These are phyloP conservation scores for Esox masquinongy DNA, from an alignment of 2,797 vertebrate genomes.

Conservation along the genomic window DNA sequence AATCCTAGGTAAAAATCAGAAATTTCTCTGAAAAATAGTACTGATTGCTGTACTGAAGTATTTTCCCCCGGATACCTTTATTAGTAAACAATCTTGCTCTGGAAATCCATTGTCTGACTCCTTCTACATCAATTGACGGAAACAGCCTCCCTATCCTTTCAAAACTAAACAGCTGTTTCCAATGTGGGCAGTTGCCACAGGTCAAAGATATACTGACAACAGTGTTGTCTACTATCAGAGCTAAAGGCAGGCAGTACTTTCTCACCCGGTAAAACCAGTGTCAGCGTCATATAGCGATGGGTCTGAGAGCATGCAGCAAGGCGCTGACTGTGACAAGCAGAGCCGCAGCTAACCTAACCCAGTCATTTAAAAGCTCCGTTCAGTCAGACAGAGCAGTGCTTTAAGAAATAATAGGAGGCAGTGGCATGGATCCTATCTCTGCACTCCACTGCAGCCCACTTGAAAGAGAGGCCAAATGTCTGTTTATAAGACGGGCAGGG, in stretches of 20 bases:
- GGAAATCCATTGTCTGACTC: too few species aligned
- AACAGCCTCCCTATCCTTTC: too few species aligned
- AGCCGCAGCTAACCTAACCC: background rate
- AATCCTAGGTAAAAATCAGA: too few species aligned
- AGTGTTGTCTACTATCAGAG: constrained; percentile 8
- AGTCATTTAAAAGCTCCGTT: background rate
- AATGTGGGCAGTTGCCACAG: background rate
- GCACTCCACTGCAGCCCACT: background rate
- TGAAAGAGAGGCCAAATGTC: background rate
- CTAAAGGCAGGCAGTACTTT: constrained; percentile 21
- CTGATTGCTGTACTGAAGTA: too few species aligned
- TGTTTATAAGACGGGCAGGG: constrained; percentile 5
- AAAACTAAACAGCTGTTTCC: background rate
- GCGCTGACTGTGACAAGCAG: background rate
- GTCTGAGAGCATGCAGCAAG: background rate
- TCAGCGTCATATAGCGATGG: background rate
- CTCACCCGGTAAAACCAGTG: background rate
- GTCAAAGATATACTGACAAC: background rate
- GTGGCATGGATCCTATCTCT: background rate
- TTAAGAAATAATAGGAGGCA: background rate
- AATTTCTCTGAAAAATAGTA: too few species aligned
- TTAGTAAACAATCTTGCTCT: too few species aligned
- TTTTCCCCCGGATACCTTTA: too few species aligned
- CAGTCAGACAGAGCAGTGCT: background rate
- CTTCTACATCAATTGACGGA: too few species aligned